phyloP scores from a whole-genome alignment of 1,140 invertebrate species.

The Calliopsis andreniformis region DNA sequence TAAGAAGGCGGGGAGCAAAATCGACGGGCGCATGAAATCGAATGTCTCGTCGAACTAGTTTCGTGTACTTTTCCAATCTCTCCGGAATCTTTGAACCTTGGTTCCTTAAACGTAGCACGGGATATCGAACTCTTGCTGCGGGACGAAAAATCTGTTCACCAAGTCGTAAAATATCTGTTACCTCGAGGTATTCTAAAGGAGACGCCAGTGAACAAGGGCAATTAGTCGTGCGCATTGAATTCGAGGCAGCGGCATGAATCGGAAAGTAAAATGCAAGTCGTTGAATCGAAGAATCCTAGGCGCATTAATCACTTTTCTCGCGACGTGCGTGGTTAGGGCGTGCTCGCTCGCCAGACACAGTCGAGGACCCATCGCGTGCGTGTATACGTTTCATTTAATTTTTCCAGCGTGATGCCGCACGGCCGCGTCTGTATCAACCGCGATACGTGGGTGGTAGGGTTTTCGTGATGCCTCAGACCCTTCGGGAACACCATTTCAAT shows the following conservation, averaged over 20 bases:
- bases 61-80: constrained; percentile 37
- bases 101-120: background rate
- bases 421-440: constrained; percentile 13
- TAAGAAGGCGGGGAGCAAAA: background rate
- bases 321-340: background rate
- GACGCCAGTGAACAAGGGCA: background rate
- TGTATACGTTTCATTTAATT: constrained; percentile 43
- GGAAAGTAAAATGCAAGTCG: constrained; percentile 15
- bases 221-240: constrained; percentile 27
- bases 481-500: constrained; percentile 61
- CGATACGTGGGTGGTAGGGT: constrained; percentile 17
- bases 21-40: constrained; percentile 29
- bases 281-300: background rate
- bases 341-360: background rate
- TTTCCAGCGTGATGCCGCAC: constrained; percentile 33
- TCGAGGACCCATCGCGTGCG: background rate
- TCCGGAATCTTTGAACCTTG: constrained; percentile 29
- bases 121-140: background rate
- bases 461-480: constrained; percentile 48
- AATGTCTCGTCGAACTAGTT: constrained; percentile 2
- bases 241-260: too few relatives aligned
- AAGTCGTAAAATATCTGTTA: background rate
- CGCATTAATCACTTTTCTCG: constrained; percentile 49
- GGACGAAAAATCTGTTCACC: background rate
- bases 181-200: background rate